Percentiles rank a stretch among this genome's conserved stretches.
Evolutionary conservation across 2,797 vertebrate species (phyloP).

Genomic region (Bradypodion pumilum): DNA sequence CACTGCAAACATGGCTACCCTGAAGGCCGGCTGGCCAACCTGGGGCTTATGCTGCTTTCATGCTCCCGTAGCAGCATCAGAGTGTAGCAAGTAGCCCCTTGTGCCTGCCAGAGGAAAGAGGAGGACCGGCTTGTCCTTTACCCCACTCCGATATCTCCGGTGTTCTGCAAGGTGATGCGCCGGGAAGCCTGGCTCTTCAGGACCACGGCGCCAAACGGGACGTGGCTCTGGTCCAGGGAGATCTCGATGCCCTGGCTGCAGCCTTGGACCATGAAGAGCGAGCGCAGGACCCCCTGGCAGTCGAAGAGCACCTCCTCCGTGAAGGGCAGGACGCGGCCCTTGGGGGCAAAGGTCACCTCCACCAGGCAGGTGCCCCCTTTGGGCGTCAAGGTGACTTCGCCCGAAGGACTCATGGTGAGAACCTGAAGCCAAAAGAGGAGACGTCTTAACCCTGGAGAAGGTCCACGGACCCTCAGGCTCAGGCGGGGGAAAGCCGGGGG

Average conservation of each 20-base stretch:
- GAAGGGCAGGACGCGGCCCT: constrained; percentile 74
- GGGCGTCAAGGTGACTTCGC: constrained; percentile 76
- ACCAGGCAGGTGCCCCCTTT: constrained; percentile 74
- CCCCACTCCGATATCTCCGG: constrained; percentile 83
- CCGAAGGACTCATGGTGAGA: constrained; percentile 76
- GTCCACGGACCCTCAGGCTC: too few species aligned
- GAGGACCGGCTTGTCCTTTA: constrained; percentile 64
- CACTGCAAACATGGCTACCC: background rate
- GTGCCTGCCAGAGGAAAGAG: background rate
- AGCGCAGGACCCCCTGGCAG: constrained; percentile 73
- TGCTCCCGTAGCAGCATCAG: too few species aligned
- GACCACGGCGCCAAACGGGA: constrained; percentile 85
- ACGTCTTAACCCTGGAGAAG: too few species aligned
- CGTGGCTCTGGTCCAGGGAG: constrained; percentile 80
- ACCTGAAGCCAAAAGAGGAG: constrained; percentile 74
- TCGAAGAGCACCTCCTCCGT: constrained; percentile 81
- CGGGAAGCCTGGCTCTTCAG: constrained; percentile 74
- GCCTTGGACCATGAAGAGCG: constrained; percentile 83
- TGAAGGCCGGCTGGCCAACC: too few species aligned
- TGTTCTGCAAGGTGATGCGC: constrained; percentile 80
- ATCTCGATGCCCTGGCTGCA: constrained; percentile 85
- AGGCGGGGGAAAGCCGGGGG: too few species aligned
- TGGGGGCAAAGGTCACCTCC: constrained; percentile 82
- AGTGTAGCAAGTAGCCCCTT: too few species aligned
- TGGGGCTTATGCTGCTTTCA: background rate